Base-by-base conservation (phyloP, 2,888 invertebrate genomes). In the Mactromeris polynyma region DNA sequence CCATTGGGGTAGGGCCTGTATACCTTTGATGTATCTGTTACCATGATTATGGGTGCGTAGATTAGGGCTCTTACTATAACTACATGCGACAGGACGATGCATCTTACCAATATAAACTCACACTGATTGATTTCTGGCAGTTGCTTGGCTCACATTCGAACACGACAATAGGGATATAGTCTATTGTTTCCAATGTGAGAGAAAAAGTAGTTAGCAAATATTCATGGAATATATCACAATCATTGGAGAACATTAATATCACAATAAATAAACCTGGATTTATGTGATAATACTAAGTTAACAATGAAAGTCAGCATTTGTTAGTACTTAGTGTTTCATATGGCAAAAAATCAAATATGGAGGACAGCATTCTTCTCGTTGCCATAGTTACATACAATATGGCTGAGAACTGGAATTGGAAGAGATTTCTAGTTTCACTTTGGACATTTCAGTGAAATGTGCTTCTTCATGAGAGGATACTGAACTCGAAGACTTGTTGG, bases 271-370 rank as follows among this genome's bases (percentile, higher is more conserved):
- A 2, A 26, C 19, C 73, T 73, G 73, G 73, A 73, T 36, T 73
- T 36, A 36, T 73, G 73, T 73, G 17, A 26, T 17, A 73, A 36
- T 73, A 73, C 2, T 73, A 33, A 73, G 73, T 19, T 33, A 36
- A 33, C 33, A 14, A 26, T 73, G 73, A 36, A 33, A 73, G 73
- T 73, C 73, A 33, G 19, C 19, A 36, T 73, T 73, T 73, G 36
- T 33, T 36, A 36, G 36, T 17, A 36, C 36, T 42, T 79, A 79
- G 42, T 42, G 83, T 58, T 82, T 87, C 86, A 83, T 36, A 80
- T 80, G 78, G 64, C 83, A 64, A 85, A 85, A 90, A 89, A 92
- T 90, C 90, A 89, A 90, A 91, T 91, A 91, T 91, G 91, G 91
- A 85, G 91, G 91, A 92, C 82, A 89, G 89, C 90, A 90, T 92